Percentiles rank a stretch among this genome's conserved stretches.
phyloP scores from a whole-genome alignment of 2,113 vertebrate genomes.

The Vireo altiloquus region DNA sequence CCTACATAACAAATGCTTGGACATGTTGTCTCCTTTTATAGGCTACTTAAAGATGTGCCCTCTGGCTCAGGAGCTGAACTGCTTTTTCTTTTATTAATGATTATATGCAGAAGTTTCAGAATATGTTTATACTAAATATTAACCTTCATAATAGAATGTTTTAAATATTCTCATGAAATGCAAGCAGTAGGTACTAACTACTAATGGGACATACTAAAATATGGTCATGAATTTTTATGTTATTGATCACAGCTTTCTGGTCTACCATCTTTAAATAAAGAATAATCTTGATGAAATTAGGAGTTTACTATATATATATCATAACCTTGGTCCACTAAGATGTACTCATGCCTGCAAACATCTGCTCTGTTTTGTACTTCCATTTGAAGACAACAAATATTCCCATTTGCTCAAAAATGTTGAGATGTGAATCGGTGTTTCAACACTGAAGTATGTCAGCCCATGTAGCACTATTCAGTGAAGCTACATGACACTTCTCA shows the following conservation, averaged over 20 bases:
- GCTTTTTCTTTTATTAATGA: background rate
- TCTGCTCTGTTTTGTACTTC: background rate
- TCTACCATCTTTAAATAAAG: background rate
- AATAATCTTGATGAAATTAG: background rate
- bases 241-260: background rate
- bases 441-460: background rate
- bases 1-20: slow-evolving; percentile 39
- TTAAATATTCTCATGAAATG: background rate
- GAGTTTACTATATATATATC: background rate
- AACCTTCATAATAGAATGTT: background rate
- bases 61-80: background rate
- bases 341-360: background rate
- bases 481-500: background rate
- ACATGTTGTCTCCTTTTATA: background rate
- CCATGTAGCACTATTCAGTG: slow-evolving; percentile 7
- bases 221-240: background rate
- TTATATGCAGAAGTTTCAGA: background rate
- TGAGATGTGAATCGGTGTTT: slow-evolving; percentile 20
- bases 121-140: background rate
- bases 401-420: slow-evolving; percentile 1
- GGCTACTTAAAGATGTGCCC: background rate
- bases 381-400: background rate
- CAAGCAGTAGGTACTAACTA: background rate
- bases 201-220: background rate
- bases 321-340: background rate